A percentile compares a stretch with the other conserved stretches of the same genome.
phyloP scores from a whole-genome alignment of 1,140 invertebrate species.

The Diprion similis region DNA sequence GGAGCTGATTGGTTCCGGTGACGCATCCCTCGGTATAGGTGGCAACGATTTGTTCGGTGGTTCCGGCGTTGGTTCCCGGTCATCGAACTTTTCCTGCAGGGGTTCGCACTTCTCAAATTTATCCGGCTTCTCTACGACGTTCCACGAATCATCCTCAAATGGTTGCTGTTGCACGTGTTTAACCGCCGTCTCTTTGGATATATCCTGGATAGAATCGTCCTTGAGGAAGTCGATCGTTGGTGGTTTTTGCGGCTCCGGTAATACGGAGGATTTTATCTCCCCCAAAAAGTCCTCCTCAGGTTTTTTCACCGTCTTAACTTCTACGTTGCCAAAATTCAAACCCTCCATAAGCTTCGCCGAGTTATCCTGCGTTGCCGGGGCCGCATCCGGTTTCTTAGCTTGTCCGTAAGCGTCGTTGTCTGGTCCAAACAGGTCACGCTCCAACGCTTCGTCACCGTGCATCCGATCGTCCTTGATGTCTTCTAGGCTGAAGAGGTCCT shows the following conservation, averaged over 20 bases:
- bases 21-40: conserved; percentile 36
- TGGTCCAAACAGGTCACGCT: not conserved
- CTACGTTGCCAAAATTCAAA: not conserved
- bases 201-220: conserved; percentile 23
- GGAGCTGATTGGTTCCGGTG: conserved; percentile 23
- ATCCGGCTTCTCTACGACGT: conserved; percentile 33
- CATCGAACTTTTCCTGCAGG: conserved; percentile 46
- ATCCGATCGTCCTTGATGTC: no score
- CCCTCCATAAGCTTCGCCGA: not conserved
- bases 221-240: conserved; percentile 35
- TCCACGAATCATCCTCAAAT: conserved; percentile 40
- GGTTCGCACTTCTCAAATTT: conserved; percentile 54
- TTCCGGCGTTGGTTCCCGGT: conserved; percentile 33
- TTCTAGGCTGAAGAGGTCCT: no score
- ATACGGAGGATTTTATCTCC: conserved; percentile 34
- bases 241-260: conserved; percentile 36
- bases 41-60: conserved; percentile 50
- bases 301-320: not conserved
- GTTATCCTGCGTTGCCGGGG: conserved; percentile 36
- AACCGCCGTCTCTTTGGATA: conserved; percentile 1
- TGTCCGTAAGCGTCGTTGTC: not conserved
- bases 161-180: conserved; percentile 17
- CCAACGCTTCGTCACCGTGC: not conserved
- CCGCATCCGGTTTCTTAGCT: not conserved
- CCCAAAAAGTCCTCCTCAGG: conserved; percentile 22